phyloP scores from a whole-genome alignment of 2,113 vertebrate genomes.

The Ameiurus melas region DNA sequence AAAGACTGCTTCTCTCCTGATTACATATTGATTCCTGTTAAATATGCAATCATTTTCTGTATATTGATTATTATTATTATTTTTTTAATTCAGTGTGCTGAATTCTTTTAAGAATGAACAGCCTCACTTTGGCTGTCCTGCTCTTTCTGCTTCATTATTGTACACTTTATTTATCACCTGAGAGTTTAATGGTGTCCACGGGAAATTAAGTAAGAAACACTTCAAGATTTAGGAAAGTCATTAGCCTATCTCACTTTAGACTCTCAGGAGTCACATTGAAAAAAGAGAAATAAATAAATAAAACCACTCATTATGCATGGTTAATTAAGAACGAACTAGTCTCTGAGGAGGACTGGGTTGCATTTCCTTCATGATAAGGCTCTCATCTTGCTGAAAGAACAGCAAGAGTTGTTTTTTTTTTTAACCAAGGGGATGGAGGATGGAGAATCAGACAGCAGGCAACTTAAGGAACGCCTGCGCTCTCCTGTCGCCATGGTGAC shows the following conservation, averaged over 20 bases:
- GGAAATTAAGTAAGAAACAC: constrained; percentile 52
- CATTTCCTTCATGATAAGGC: constrained; percentile 47
- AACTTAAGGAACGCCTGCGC: constrained; percentile 44
- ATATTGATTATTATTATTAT: background rate
- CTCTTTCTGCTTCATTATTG: constrained; percentile 1
- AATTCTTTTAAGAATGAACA: background rate
- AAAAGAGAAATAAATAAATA: constrained; percentile 34
- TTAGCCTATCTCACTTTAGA: constrained; percentile 45
- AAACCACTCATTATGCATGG: constrained; percentile 17
- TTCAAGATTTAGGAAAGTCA: constrained; percentile 47
- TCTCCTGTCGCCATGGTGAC: constrained; percentile 67
- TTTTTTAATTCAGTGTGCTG: background rate
- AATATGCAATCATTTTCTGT: background rate
- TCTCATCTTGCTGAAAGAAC: constrained; percentile 38
- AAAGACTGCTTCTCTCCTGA: background rate
- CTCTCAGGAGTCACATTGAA: constrained; percentile 39
- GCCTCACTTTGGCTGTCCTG: background rate
- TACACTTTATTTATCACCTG: constrained; percentile 36
- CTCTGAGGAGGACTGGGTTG: constrained; percentile 39
- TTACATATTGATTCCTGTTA: background rate
- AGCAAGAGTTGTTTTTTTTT: constrained; percentile 41
- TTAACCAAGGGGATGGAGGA: constrained; percentile 56
- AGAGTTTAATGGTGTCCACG: constrained; percentile 52
- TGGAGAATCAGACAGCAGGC: constrained; percentile 62
- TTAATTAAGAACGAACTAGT: constrained; percentile 39